A percentile compares a stretch with the other conserved stretches of the same genome.
Evolutionary conservation across 2,113 vertebrate species (phyloP).

Genomic region (Edolisoma coerulescens): DNA sequence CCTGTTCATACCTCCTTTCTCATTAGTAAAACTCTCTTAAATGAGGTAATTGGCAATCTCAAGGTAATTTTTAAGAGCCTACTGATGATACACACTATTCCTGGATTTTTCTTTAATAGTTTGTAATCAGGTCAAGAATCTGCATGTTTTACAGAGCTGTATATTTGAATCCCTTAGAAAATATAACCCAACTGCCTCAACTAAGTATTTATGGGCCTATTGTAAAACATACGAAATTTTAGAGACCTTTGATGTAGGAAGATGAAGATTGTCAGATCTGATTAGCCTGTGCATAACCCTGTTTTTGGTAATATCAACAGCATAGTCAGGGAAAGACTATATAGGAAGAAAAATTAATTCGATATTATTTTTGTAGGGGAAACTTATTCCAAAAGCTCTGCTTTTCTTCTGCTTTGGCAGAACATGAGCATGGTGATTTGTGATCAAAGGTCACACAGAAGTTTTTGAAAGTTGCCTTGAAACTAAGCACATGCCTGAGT

Average conservation of each 20-base stretch:
- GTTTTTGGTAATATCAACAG: not conserved
- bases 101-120: constrained; percentile 25
- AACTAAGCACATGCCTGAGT: not conserved
- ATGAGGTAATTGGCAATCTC: constrained; percentile 65
- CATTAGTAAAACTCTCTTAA: constrained; percentile 59
- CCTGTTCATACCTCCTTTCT: not conserved
- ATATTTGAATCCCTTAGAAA: not conserved
- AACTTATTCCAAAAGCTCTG: not conserved
- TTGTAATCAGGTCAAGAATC: constrained; percentile 66
- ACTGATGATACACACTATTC: constrained; percentile 2
- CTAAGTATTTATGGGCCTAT: not conserved
- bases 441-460: not conserved
- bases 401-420: not conserved
- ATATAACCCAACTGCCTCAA: not conserved
- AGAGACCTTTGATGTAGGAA: not conserved
- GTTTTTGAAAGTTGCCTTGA: not conserved
- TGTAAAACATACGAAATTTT: not conserved
- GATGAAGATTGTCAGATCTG: not conserved
- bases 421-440: accelerated
- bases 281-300: not conserved
- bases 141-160: not conserved
- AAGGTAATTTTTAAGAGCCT: constrained; percentile 34
- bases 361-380: not conserved
- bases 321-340: not conserved
- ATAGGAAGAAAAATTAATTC: not conserved